Evolutionary conservation across 2,797 vertebrate genomes (phyloP).

Genomic region (Argya squamiceps): DNA sequence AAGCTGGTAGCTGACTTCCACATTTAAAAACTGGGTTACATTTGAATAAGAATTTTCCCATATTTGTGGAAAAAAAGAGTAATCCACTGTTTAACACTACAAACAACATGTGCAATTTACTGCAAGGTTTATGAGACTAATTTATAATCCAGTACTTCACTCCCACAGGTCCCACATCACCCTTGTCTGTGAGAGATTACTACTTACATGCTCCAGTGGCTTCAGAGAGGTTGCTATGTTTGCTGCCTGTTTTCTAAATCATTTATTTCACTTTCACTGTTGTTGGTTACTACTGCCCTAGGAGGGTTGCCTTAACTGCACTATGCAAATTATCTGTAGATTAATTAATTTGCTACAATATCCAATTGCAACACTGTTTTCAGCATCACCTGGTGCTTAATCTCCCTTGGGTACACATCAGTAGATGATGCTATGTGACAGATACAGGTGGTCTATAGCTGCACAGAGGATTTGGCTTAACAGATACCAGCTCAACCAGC

Average conservation of each 20-base stretch:
- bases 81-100: not conserved
- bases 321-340: not conserved
- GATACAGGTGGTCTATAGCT: not conserved
- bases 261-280: not conserved
- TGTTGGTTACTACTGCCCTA: not conserved
- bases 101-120: not conserved
- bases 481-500: not conserved
- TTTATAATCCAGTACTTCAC: not conserved
- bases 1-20: not conserved
- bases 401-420: not conserved
- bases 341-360: not conserved
- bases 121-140: not conserved
- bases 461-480: not conserved
- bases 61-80: not conserved
- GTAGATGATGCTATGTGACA: conserved; percentile 45
- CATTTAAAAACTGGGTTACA: not conserved
- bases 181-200: not conserved
- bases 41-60: conserved; percentile 39
- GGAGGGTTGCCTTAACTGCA: not conserved
- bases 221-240: not conserved
- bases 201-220: not conserved
- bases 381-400: not conserved
- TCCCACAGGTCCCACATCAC: not conserved
- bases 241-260: not conserved
- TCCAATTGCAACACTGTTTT: not conserved